Conservation (phyloP, 1,140 invertebrate genomes). For the Camponotus floridanus region DNA sequence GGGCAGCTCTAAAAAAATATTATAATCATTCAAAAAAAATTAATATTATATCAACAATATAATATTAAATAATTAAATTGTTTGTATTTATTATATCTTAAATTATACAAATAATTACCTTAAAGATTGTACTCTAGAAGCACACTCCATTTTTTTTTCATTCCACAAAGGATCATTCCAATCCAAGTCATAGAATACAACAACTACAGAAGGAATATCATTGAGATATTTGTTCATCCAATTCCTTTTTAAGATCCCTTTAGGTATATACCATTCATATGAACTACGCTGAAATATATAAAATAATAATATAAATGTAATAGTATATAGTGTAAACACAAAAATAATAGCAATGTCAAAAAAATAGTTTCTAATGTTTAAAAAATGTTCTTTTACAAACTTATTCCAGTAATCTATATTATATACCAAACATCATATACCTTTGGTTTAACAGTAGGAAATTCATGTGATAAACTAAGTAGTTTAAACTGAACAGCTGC, state of each 20-base stretch:
- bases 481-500: slow-evolving; percentile 95
- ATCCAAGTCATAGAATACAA: slow-evolving; percentile 98
- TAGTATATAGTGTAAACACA: neutral
- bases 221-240: slow-evolving; percentile 98
- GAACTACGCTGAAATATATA: slow-evolving; percentile 89
- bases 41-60: neutral
- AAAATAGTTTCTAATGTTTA: neutral
- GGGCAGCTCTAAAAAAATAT: slow-evolving; percentile 85
- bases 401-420: neutral
- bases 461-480: slow-evolving; percentile 92
- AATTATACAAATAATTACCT: slow-evolving; percentile 86
- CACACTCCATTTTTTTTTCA: slow-evolving; percentile 97
- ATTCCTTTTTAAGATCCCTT: slow-evolving; percentile 97
- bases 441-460: slow-evolving; percentile 96
- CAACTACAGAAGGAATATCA: slow-evolving; percentile 96
- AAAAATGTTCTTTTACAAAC: neutral
- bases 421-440: slow-evolving; percentile 79
- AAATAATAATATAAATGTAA: slow-evolving; percentile 36
- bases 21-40: slow-evolving; percentile 30
- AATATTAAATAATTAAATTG: slow-evolving; percentile 2
- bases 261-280: slow-evolving; percentile 98
- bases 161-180: slow-evolving; percentile 98
- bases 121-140: slow-evolving; percentile 95
- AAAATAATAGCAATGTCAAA: neutral
- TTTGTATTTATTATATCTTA: slow-evolving; percentile 30